Evolutionary conservation across 2,113 vertebrate genomes (phyloP), one percentile per base, ranked within the genome.

Genomic region (Blennius ocellaris): DNA sequence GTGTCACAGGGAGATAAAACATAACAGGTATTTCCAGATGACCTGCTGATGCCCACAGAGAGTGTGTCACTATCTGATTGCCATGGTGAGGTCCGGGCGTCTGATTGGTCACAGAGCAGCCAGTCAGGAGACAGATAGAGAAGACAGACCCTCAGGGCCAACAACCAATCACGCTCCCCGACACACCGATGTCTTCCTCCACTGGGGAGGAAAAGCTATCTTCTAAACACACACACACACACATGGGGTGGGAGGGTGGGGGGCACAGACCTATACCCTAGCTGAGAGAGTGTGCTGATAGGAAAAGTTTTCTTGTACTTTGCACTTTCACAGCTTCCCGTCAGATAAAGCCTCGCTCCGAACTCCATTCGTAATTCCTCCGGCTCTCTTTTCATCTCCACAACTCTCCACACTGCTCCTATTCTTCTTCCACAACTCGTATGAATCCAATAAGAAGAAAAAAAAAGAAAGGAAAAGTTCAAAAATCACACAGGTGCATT

Each of bases 221-320:
- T 91, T 43, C 70, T 78, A 76, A 80, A 84, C 74, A 88, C 67
- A 85, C 68, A 79, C 51, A 51, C 41, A 68, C 51, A 61, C 41
- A 43, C 41, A 43, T 6, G 21, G 21, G 21, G 21, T 30, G 21
- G 21, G 21, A 4, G 21, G 2, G 21, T 17, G 5, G 45, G 40
- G 62, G 71, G 59, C 64, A 56, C 49, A 69, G 60, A 81, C 44
- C 64, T 44, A 71, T 75, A 84, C 83, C 64, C 68, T 62, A 21
- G 64, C 58, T 58, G 58, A 78, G 55, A 70, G 76, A 83, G 85
- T 74, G 66, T 7, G 15, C 81, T 87, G 86, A 90, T 92, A 87
- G 87, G 84, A 89, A 92, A 92, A 92, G 87, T 92, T 92, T 87
- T 89, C 74, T 84, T 78, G 79, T 78, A 85, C 76, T 88, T 80